Base-by-base conservation (phyloP, 2,113 vertebrate species). In the Lagopus leucura region DNA sequence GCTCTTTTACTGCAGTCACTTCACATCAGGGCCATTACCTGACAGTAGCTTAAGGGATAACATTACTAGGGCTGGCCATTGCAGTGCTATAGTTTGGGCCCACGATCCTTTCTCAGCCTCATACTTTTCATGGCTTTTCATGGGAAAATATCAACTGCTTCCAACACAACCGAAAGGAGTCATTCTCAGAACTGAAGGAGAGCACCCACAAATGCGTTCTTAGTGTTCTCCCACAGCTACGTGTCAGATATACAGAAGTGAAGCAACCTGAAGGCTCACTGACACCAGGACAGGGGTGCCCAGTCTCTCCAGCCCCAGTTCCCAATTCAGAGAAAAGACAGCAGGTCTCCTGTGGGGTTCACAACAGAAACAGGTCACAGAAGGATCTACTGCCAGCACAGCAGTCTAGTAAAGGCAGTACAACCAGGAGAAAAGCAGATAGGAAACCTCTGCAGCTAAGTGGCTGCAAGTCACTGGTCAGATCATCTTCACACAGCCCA, bases 11-110 rank as follows among this genome's bases (percentile, higher is more conserved):
- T 11, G 50, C 4, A 80, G 48, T 22, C 22, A 11, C 30, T 52
- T 36, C 71, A 48, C 20, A 20, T 0, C 24, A 75, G 24, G 71
- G 69, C 43, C 47, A 40, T 47, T 1, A 69, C 32, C 30, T 47
- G 38, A 13, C 32, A 82, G 64, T 7, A 43, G 20, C 22, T 18
- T 52, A 1, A 5, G 40, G 20, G 5, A 6, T 8, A 70, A 30
- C 67, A n/a, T 32, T 6, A 28, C 66, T 18, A 14, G 36, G 54
- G 52, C 42, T 64, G 66, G 79, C 12, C 61, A 40, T 11, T 1
- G 1, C 6, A 1, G 20, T 22, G 36, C 38, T 54, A 7, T 0
- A 0, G 57, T 71, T 43, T 16, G 34, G 79, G 43, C 25, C 43
- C 13, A 1, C 24, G 7, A 24, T 24, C 55, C 60, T 74, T 38